phyloP scores from a whole-genome alignment of 1,140 invertebrate genomes.

The Pygmarrhopalites habei region DNA sequence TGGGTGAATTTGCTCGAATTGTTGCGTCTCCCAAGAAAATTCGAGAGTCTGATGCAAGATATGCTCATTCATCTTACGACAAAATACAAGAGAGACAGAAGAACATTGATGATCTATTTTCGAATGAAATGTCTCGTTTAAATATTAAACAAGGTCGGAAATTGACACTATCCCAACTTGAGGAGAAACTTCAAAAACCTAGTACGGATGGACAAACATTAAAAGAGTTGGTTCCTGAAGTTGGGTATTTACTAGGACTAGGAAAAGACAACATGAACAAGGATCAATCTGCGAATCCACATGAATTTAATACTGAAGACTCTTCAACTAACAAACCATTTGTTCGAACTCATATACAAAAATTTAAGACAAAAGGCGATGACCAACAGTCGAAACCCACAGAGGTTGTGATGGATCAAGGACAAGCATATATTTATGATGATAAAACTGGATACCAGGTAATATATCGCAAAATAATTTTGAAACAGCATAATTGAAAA shows the following conservation, averaged over 20 bases:
- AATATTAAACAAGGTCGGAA: not conserved
- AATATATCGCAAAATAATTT: no score
- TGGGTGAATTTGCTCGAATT: conserved; percentile 27
- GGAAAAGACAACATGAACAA: not conserved
- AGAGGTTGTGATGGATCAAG: not conserved
- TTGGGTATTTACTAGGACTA: not conserved
- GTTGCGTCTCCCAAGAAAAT: conserved; percentile 10
- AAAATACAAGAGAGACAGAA: not conserved
- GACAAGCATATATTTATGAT: conserved; percentile 19
- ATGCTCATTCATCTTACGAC: not conserved
- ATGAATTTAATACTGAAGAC: no score
- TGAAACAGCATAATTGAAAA: no score
- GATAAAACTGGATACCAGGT: conserved; percentile 23
- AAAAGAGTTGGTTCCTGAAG: not conserved
- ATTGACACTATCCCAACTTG: not conserved
- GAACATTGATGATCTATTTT: not conserved
- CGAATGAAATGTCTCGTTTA: not conserved
- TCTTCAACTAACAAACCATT: not conserved
- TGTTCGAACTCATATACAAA: not conserved
- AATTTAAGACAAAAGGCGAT: not conserved
- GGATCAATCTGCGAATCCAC: not conserved
- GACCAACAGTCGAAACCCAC: not conserved
- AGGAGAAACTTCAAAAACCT: not conserved
- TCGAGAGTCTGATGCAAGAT: not conserved
- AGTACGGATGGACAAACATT: no score